Evolutionary conservation across 53 echinoderm and acorn worm genomes (phyloP), one percentile per base, ranked within the genome.

Genomic region (Paelopatides confundens): DNA sequence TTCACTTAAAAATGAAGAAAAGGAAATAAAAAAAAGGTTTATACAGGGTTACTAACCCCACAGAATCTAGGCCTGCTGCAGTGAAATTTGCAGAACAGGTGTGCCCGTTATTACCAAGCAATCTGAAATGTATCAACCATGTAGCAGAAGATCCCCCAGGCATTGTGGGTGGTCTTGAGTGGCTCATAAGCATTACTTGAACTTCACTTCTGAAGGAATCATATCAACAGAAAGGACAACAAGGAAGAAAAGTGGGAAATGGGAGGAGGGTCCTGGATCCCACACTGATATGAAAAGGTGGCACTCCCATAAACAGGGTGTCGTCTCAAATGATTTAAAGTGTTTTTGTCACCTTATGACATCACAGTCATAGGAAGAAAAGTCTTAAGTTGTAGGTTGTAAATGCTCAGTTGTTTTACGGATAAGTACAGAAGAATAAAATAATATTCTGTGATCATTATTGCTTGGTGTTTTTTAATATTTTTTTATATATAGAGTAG

Each of bases 101-200:
- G 74, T 39, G 29, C 74, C n/a, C 13, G 46, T 12, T 74, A 39
- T 74, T 46, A 40, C 74, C 7, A 11, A 39, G 13, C 74, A 74
- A 46, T 46, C 74, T 40, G 43, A 74, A 74, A 27, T 74, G 74
- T 74, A 74, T 40, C 74, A 46, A 74, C 38, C 46, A 40, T 74
- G 74, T 74, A 74, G 74, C 74, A 11, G 14, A 21, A 26, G 74
- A 15, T 36, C 74, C 70, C 74, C 74, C 39, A 74, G 74, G 74
- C 74, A 74, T 39, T 74, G 74, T 74, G 74, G 74, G 74, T 74
- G 74, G 74, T 74, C 74, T 35, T 74, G 40, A n/a, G 74, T 39
- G 74, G 46, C 40, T 21, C 58, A 23, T 23, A 58, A 58, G 58
- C 15, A 21, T 23, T 58, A 23, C 24, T n/a, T 58, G 58, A 58